phyloP scores from a whole-genome alignment of 2,888 invertebrate species.

The Cephus sareptanus region DNA sequence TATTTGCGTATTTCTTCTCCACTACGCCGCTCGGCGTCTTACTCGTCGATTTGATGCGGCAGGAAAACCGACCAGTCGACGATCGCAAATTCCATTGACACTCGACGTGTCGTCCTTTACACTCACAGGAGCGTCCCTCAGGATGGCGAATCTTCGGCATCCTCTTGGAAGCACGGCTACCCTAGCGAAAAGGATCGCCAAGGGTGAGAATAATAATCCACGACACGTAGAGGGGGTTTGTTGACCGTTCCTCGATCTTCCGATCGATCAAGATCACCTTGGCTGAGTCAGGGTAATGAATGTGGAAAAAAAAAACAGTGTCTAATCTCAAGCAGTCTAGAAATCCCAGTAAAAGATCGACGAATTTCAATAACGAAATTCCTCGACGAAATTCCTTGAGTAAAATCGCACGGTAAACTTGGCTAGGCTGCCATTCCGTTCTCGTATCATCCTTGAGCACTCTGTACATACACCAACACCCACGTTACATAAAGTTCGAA shows the following conservation, averaged over 20 bases:
- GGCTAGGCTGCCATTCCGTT: not conserved
- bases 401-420: not conserved
- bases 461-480: not conserved
- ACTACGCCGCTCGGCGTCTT: not conserved
- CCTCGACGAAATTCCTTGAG: not conserved
- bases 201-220: not conserved
- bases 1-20: not conserved
- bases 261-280: not conserved
- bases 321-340: not conserved
- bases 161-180: conserved; percentile 39
- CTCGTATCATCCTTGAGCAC: not conserved
- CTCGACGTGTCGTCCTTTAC: conserved; percentile 67
- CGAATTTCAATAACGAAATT: not conserved
- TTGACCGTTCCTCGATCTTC: not conserved
- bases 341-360: not conserved
- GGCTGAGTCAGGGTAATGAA: not conserved
- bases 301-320: not conserved
- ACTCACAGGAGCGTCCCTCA: conserved; percentile 73
- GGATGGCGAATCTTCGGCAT: conserved; percentile 73
- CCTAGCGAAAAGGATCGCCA: not conserved
- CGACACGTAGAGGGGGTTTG: not conserved
- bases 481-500: not conserved
- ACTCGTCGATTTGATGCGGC: not conserved
- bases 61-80: not conserved
- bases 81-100: not conserved